Base-by-base conservation (phyloP, 2,797 vertebrate species). In the Clamator glandarius region DNA sequence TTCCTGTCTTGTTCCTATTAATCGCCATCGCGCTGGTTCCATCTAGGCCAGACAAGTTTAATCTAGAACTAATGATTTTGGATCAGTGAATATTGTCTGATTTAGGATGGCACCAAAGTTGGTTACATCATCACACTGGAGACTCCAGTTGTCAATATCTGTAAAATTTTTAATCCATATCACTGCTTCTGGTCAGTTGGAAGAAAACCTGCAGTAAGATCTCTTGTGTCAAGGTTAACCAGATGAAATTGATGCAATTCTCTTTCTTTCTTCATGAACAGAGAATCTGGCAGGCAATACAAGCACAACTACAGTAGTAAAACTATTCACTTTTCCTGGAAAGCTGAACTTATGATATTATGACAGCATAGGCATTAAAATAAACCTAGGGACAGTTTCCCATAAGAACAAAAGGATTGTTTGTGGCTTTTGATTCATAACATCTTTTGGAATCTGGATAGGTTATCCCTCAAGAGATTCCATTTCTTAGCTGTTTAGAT, bases 1-100 rank as follows among this genome's bases (percentile, higher is more conserved):
- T 81, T 94, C 87, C 84, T 86, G 12, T 24, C 81, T 77, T 59
- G 17, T 50, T 93, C 74, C 90, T 76, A 41, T 75, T 89, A 78
- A 94, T 35, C 12, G 8, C 55, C 42, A 68, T 11, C 52, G 82
- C 75, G 69, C 51, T 87, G 73, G 48, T 50, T 85, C 68, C 8
- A 36, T 44, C 64, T 52, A 52, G 68, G 69, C 69, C 51, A 73
- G 39, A 48, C 9, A 54, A 92, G 68, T 75, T 77, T 91, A 75
- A 88, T 67, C 63, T 26, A 86, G 62, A 94, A 67, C 51, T 77
- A 59, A 87, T 31, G 28, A 89, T 73, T 95, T 57, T 85, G 76
- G 79, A 92, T 68, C 73, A 80, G 42, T 68, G 79, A 93, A 73
- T 51, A 46, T 18, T 12, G 18, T 4, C 3, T 26, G 63, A 91